A percentile compares a stretch with the other conserved stretches of the same genome.
These are phyloP conservation scores for Exocentrus adspersus DNA, from an alignment of 2,888 invertebrate species.

Conservation along the genomic window DNA sequence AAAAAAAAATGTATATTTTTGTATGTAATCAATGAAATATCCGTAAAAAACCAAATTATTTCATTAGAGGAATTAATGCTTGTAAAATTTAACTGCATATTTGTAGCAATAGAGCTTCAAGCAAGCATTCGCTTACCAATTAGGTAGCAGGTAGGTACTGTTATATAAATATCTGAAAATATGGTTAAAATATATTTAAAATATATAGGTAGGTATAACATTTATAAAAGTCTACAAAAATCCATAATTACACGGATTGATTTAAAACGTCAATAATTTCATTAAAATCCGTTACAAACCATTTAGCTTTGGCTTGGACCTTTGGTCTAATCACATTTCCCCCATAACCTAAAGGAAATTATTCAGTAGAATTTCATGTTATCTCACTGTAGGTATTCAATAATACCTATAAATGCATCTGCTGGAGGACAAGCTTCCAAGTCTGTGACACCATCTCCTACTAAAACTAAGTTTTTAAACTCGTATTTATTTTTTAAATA, in stretches of 20 bases:
- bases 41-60: too few species aligned
- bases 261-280: slow-evolving; percentile 70
- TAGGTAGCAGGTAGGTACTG: too few species aligned
- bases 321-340: slow-evolving; percentile 90
- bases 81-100: too few species aligned
- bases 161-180: too few species aligned
- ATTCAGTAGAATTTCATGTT: slow-evolving; percentile 11
- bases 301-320: slow-evolving; percentile 82
- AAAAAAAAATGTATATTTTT: too few species aligned
- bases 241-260: background rate
- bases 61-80: too few species aligned
- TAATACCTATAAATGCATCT: slow-evolving; percentile 83
- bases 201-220: background rate
- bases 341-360: slow-evolving; percentile 82
- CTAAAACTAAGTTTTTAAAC: slow-evolving; percentile 82
- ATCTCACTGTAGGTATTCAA: background rate
- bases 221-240: slow-evolving; percentile 7
- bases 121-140: too few species aligned
- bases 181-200: too few species aligned
- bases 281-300: slow-evolving; percentile 90
- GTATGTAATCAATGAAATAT: too few species aligned
- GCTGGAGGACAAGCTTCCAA: slow-evolving; percentile 94
- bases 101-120: too few species aligned
- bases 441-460: slow-evolving; percentile 98
- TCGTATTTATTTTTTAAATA: slow-evolving; percentile 77